These are phyloP conservation scores for Trichacis sp. DNA, from an alignment of 2,888 invertebrate species.

Conservation along the genomic window DNA sequence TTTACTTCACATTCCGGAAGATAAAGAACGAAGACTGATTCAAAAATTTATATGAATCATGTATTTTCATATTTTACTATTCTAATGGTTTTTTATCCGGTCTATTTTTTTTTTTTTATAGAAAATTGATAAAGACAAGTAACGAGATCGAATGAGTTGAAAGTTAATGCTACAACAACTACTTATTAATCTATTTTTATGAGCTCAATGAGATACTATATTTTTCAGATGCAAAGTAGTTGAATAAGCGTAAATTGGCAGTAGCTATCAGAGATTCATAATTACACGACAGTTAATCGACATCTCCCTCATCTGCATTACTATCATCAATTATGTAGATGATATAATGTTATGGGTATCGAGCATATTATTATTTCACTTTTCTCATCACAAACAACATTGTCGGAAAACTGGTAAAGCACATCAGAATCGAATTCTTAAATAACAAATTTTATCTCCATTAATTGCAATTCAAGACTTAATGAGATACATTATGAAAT, in stretches of 20 bases:
- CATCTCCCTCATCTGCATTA: slow-evolving; percentile 14
- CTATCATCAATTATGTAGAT: slow-evolving; percentile 13
- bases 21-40: too few species aligned
- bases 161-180: too few species aligned
- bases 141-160: not conserved
- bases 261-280: slow-evolving; percentile 1
- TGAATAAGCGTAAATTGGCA: not conserved
- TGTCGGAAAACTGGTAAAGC: not conserved
- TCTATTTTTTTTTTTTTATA: not conserved
- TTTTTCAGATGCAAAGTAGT: not conserved
- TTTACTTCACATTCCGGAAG: too few species aligned
- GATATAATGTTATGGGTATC: slow-evolving; percentile 10
- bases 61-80: too few species aligned
- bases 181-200: too few species aligned
- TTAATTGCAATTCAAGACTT: too few species aligned
- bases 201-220: not conserved
- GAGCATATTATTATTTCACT: slow-evolving; percentile 19
- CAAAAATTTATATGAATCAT: too few species aligned
- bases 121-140: not conserved
- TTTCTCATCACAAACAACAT: slow-evolving; percentile 14
- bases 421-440: not conserved
- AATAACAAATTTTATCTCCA: slow-evolving; percentile 4
- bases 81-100: too few species aligned
- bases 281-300: slow-evolving; percentile 10
- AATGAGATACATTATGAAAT: too few species aligned